Percentiles rank a stretch among this genome's conserved stretches.
Evolutionary conservation across 2,888 invertebrate genomes (phyloP).

Genomic region (Parelbella ahira): DNA sequence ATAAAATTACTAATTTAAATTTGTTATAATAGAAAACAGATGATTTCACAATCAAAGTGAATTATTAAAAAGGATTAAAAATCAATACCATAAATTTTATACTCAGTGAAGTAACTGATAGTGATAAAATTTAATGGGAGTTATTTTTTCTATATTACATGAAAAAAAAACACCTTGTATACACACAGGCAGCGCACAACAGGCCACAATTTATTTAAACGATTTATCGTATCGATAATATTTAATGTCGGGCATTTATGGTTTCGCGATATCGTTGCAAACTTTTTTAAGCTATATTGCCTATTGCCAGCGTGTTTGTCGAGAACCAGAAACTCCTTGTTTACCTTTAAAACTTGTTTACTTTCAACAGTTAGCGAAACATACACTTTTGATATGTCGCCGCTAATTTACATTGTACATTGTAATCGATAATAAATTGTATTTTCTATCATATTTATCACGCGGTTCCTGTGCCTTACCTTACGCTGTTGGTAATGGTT

Average conservation of each 20-base stretch:
- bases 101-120: too few species aligned
- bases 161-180: background rate
- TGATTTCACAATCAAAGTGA: too few species aligned
- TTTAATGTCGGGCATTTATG: conserved; percentile 2
- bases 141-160: too few species aligned
- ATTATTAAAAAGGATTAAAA: too few species aligned
- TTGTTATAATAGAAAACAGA: too few species aligned
- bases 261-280: conserved; percentile 5
- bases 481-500: too few species aligned
- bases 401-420: conserved; percentile 2
- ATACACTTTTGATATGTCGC: conserved; percentile 4
- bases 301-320: too few species aligned
- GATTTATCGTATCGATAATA: conserved; percentile 6
- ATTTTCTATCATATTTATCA: conserved; percentile 7
- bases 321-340: conserved; percentile 18
- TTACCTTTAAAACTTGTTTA: conserved; percentile 32
- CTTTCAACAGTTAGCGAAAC: conserved; percentile 28
- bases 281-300: background rate
- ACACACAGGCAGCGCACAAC: background rate
- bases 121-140: too few species aligned
- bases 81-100: too few species aligned
- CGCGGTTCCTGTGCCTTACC: too few species aligned
- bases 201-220: background rate
- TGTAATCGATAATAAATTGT: conserved; percentile 5
- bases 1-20: too few species aligned